A percentile compares a stretch with the other conserved stretches of the same genome.
These are phyloP conservation scores for Raja brachyura DNA, from an alignment of 2,113 vertebrate genomes.

Conservation along the genomic window DNA sequence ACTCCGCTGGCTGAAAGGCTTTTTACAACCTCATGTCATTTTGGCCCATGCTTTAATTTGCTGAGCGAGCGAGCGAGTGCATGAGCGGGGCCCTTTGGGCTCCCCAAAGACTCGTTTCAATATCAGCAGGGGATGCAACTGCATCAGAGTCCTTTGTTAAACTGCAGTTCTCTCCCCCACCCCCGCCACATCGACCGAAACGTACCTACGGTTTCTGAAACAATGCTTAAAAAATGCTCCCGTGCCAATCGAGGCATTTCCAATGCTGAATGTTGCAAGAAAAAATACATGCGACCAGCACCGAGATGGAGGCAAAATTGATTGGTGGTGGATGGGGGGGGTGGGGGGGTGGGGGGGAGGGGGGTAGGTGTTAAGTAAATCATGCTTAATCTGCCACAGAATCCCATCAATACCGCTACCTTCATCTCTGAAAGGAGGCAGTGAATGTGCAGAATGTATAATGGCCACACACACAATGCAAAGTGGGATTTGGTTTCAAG, in stretches of 20 bases:
- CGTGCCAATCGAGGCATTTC: not conserved
- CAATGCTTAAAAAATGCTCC: not conserved
- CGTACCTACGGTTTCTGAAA: too few relatives aligned
- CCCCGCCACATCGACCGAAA: not conserved
- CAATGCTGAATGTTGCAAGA: not conserved
- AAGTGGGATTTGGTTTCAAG: not conserved
- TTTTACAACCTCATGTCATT: not conserved
- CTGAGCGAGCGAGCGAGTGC: too few relatives aligned
- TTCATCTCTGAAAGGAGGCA: not conserved
- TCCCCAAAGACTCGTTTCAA: not conserved
- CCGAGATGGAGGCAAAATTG: not conserved
- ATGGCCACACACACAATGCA: not conserved
- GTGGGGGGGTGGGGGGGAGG: not conserved
- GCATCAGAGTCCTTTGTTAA: not conserved
- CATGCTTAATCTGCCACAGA: too few relatives aligned
- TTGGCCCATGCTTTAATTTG: too few relatives aligned
- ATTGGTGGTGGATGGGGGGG: too few relatives aligned
- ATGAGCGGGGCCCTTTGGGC: not conserved
- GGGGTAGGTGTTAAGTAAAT: not conserved
- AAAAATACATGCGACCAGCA: not conserved
- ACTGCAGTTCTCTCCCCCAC: not conserved
- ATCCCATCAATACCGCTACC: too few relatives aligned
- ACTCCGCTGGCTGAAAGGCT: not conserved
- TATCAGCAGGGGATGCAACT: not conserved
- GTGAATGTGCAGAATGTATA: not conserved